phyloP scores from a whole-genome alignment of 2,888 invertebrate species.

The Drosophila neotestacea region DNA sequence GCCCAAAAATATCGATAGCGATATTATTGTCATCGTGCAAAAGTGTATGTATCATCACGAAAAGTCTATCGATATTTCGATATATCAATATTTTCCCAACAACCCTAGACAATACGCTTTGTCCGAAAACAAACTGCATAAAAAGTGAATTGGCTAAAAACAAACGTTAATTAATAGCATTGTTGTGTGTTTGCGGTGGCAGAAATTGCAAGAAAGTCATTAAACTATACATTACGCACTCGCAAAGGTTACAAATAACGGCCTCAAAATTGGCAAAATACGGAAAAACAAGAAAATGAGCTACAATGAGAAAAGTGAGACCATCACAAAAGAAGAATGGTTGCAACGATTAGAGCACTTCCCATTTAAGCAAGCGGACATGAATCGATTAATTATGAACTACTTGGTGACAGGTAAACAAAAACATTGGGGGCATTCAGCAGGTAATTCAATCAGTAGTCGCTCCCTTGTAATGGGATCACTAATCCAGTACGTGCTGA shows the following conservation, averaged over 20 bases:
- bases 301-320: constrained; percentile 84
- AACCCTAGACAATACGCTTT: constrained; percentile 26
- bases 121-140: constrained; percentile 41
- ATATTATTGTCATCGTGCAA: too few species aligned
- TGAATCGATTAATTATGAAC: constrained; percentile 99
- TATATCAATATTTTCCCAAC: too few species aligned
- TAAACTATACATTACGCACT: constrained; percentile 25
- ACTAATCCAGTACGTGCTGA: too few species aligned
- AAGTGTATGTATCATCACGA: too few species aligned
- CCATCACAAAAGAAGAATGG: constrained; percentile 85
- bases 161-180: constrained; percentile 8
- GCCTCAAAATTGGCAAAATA: constrained; percentile 84
- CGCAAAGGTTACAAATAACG: constrained; percentile 62
- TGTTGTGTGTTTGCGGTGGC: neutral
- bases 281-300: constrained; percentile 84
- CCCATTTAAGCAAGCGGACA: constrained; percentile 94
- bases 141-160: constrained; percentile 16
- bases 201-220: constrained; percentile 1
- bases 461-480: too few species aligned
- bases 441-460: too few species aligned
- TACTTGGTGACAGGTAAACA: constrained; percentile 96
- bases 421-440: neutral
- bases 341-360: constrained; percentile 85
- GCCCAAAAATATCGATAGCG: too few species aligned
- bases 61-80: too few species aligned